phyloP scores from a whole-genome alignment of 2,113 vertebrate genomes.

The Lucifuga dentata region DNA sequence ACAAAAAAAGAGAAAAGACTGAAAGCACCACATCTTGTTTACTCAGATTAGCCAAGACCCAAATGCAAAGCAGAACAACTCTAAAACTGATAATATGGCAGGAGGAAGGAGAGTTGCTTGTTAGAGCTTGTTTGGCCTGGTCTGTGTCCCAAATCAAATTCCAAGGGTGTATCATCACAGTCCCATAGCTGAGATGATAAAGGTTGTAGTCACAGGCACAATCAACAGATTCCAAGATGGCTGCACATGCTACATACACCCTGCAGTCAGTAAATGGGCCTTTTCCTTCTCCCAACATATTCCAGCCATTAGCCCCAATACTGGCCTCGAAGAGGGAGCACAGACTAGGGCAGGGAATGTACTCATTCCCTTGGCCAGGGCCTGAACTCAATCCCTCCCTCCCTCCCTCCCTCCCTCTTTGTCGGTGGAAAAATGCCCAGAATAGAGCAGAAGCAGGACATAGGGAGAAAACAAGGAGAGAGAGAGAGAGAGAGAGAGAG shows the following conservation, averaged over 20 bases:
- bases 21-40: too few species aligned
- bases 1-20: too few species aligned
- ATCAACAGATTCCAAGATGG: conserved; percentile 14
- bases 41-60: background rate
- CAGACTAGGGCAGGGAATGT: conserved; percentile 42
- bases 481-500: conserved; percentile 2
- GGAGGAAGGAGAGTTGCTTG: background rate
- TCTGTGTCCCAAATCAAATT: background rate
- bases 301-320: conserved; percentile 48
- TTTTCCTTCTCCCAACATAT: conserved; percentile 53
- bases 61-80: background rate
- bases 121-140: background rate
- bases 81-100: too few species aligned
- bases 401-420: conserved; percentile 21
- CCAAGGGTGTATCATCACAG: background rate
- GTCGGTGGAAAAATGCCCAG: conserved; percentile 48
- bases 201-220: background rate
- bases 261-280: conserved; percentile 32
- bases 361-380: conserved; percentile 46
- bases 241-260: conserved; percentile 21
- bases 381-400: conserved; percentile 27
- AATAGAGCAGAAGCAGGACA: conserved; percentile 20
- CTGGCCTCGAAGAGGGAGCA: conserved; percentile 65
- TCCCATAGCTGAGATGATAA: background rate
- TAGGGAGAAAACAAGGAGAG: conserved; percentile 3